A percentile compares a stretch with the other conserved stretches of the same genome.
phyloP scores from a whole-genome alignment of 2,797 vertebrate genomes.

The Sebastes miniatus region DNA sequence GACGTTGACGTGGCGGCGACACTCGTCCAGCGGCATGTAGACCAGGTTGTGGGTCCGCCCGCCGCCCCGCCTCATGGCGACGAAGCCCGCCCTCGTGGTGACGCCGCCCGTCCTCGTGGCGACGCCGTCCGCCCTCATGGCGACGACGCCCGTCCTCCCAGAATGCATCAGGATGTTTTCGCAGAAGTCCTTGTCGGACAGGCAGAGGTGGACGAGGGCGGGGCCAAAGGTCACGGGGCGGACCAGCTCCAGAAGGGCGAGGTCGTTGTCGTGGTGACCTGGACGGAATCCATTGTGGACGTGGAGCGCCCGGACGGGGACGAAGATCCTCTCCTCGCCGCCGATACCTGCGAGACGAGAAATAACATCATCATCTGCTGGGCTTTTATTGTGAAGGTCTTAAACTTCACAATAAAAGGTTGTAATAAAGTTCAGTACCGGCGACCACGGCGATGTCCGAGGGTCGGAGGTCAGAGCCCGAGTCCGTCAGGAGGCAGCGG shows the following conservation, averaged over 20 bases:
- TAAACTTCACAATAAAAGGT: background rate
- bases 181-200: conserved; percentile 88
- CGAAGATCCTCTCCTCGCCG: fast-evolving
- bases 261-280: conserved; percentile 76
- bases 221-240: conserved; percentile 66
- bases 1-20: conserved; percentile 77
- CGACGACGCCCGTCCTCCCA: conserved; percentile 53
- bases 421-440: conserved; percentile 65
- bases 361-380: no score
- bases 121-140: no score
- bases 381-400: background rate
- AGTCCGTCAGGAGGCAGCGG: conserved; percentile 73
- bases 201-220: conserved; percentile 80
- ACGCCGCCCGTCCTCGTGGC: no score
- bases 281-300: conserved; percentile 75
- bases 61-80: conserved; percentile 24
- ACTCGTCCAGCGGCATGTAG: conserved; percentile 79
- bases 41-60: conserved; percentile 20
- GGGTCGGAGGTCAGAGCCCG: background rate
- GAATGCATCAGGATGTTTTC: conserved; percentile 86
- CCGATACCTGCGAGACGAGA: conserved; percentile 32
- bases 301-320: background rate
- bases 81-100: background rate
- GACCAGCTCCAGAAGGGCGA: conserved; percentile 83
- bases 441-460: conserved; percentile 51